These are phyloP conservation scores for Melinaea marsaeus DNA, from an alignment of 2,888 invertebrate genomes.

Conservation along the genomic window DNA sequence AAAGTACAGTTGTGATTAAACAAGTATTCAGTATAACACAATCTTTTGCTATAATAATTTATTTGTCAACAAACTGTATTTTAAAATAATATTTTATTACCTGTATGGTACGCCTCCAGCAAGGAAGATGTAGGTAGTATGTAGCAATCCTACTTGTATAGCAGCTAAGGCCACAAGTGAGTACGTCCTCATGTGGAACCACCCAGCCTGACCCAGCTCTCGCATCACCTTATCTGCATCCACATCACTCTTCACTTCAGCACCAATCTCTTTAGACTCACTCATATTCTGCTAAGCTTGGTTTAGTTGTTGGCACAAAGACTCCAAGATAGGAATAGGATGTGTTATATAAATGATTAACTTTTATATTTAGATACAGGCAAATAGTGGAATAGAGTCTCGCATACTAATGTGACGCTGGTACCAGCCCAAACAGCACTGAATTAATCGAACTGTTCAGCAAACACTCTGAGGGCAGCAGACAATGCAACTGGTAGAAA, in stretches of 20 bases:
- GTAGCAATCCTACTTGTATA: constrained; percentile 73
- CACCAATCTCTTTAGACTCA: neutral
- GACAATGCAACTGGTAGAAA: constrained; percentile 26
- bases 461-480: constrained; percentile 17
- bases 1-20: too few relatives aligned
- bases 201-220: constrained; percentile 59
- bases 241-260: constrained; percentile 31
- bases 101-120: constrained; percentile 77
- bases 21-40: too few relatives aligned
- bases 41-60: too few relatives aligned
- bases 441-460: constrained; percentile 14
- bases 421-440: constrained; percentile 19
- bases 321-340: neutral
- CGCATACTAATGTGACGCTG: constrained; percentile 9
- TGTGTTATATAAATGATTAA: too few relatives aligned
- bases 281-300: neutral
- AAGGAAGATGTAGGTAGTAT: constrained; percentile 78
- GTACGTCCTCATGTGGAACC: constrained; percentile 53
- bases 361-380: too few relatives aligned
- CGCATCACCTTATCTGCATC: constrained; percentile 45
- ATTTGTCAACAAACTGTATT: neutral
- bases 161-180: constrained; percentile 62
- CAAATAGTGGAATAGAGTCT: neutral
- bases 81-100: constrained; percentile 43
- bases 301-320: neutral